A percentile compares a stretch with the other conserved stretches of the same genome.
Conservation (phyloP, 2,797 vertebrate species). For the Gephyroberyx darwinii region DNA sequence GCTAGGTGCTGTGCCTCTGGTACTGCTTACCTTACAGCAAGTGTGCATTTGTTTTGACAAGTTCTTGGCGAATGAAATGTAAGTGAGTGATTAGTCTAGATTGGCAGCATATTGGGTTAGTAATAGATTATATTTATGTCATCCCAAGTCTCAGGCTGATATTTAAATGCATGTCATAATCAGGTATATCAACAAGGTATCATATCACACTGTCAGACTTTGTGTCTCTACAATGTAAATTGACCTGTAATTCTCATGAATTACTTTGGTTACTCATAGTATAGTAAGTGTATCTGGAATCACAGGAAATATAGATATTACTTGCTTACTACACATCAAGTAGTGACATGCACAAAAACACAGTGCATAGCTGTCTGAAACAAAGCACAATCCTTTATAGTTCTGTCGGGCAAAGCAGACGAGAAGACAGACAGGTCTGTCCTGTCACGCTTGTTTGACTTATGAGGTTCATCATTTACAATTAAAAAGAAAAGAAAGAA, state of each 20-base stretch:
- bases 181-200: constrained; percentile 31
- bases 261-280: constrained; percentile 12
- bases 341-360: not conserved
- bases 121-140: constrained; percentile 23
- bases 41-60: constrained; percentile 12
- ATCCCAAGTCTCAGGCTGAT: constrained; percentile 14
- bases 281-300: not conserved
- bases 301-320: not conserved
- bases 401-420: not conserved
- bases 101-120: not conserved
- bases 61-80: constrained; percentile 35
- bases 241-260: constrained; percentile 42
- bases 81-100: constrained; percentile 7
- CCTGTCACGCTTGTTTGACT: not conserved
- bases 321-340: not conserved
- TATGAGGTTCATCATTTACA: not conserved
- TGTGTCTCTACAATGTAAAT: constrained; percentile 49
- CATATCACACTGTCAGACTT: constrained; percentile 46
- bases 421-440: constrained; percentile 4
- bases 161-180: constrained; percentile 22
- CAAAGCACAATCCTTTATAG: not conserved
- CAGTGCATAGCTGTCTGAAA: no score
- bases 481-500: not conserved
- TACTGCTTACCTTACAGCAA: constrained; percentile 15
- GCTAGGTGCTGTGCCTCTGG: not conserved